phyloP scores from a whole-genome alignment of 2,888 invertebrate species.

The Drosophila setosimentum region DNA sequence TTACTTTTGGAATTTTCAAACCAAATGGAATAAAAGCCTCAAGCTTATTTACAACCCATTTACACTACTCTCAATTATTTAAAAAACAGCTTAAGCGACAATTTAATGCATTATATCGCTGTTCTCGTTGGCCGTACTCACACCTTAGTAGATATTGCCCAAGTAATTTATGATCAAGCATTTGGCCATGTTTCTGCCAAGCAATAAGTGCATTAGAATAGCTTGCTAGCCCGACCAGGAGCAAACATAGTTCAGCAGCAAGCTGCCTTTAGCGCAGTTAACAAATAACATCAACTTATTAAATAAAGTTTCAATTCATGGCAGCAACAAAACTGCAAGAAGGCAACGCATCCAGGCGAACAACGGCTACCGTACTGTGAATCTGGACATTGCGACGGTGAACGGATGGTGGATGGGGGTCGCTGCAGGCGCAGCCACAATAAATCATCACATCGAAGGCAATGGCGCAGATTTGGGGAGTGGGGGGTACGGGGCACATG shows the following conservation, averaged over 20 bases:
- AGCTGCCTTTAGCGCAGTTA: slow-evolving; percentile 70
- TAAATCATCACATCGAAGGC: slow-evolving; percentile 79
- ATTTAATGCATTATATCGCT: slow-evolving; percentile 43
- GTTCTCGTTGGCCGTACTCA: slow-evolving; percentile 47
- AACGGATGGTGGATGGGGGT: slow-evolving; percentile 38
- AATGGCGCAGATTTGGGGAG: slow-evolving; percentile 14
- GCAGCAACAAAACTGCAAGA: slow-evolving; percentile 33
- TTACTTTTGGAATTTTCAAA: background rate
- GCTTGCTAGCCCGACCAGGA: slow-evolving; percentile 23
- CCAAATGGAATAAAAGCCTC: slow-evolving; percentile 2
- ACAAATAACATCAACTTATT: slow-evolving; percentile 81
- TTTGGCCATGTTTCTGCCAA: slow-evolving; percentile 46
- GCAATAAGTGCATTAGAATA: slow-evolving; percentile 61
- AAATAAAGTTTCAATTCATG: slow-evolving; percentile 79
- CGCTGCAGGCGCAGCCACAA: slow-evolving; percentile 75
- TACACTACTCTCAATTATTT: slow-evolving; percentile 12
- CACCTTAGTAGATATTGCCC: slow-evolving; percentile 35
- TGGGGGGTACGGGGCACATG: slow-evolving; percentile 12
- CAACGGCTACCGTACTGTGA: slow-evolving; percentile 73
- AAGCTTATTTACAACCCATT: slow-evolving; percentile 11
- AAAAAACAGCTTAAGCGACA: slow-evolving; percentile 24
- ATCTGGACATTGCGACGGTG: slow-evolving; percentile 24
- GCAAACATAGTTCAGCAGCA: slow-evolving; percentile 67
- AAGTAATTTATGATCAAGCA: slow-evolving; percentile 48
- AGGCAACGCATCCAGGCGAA: slow-evolving; percentile 42